phyloP scores from a whole-genome alignment of 2,113 vertebrate genomes.

The human region GRCh38 chr13:42478501-42479000 shows the following conservation, averaged over 20 bases:
- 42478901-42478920: not conserved
- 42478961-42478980: not conserved
- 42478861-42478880: not conserved
- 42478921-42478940: accelerated
- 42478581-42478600: not conserved
- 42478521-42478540: not conserved
- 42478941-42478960: not conserved
- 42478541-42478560: not conserved
- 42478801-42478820: not conserved
- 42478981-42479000: not conserved
- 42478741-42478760: not conserved
- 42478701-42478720: not conserved
- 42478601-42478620: not conserved
- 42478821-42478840: not conserved
- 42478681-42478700: not conserved
- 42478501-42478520: not conserved
- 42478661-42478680: not conserved
- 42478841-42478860: not conserved
- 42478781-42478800: not conserved
- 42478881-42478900: not conserved
- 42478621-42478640: not conserved
- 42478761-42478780: not conserved
- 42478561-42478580: not conserved
- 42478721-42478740: not conserved
- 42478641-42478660: not conserved